Evolutionary conservation across 2,113 vertebrate genomes (phyloP).

Genomic region (Cyrtonyx montezumae): DNA sequence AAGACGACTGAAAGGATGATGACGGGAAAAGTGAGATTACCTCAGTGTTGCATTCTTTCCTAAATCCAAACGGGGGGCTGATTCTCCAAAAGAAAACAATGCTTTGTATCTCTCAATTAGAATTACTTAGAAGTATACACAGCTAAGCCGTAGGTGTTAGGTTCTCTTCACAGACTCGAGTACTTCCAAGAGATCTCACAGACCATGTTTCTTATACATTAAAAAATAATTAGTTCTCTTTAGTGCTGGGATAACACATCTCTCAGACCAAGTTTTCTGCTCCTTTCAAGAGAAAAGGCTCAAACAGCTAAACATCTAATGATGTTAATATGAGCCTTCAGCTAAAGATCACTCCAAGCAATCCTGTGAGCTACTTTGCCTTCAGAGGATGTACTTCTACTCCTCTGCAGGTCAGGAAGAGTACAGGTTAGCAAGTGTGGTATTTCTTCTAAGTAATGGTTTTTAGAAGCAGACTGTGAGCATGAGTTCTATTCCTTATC

Average conservation of each 20-base stretch:
- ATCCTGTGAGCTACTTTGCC: neutral
- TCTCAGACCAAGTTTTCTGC: neutral
- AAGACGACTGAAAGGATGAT: slow-evolving; percentile 75
- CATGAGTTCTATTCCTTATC: neutral
- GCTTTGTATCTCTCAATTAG: slow-evolving; percentile 61
- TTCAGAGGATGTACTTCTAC: neutral
- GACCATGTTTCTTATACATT: neutral
- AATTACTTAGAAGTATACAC: slow-evolving; percentile 39
- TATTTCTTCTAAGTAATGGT: neutral
- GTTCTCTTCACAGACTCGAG: slow-evolving; percentile 33
- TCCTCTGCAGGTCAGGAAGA: neutral
- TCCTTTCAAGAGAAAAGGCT: neutral
- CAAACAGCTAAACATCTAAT: neutral
- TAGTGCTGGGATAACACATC: neutral
- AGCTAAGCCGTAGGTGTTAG: slow-evolving; percentile 34
- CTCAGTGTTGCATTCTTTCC: slow-evolving; percentile 56
- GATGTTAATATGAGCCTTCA: neutral
- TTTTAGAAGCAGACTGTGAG: neutral
- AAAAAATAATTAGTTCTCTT: slow-evolving; percentile 35
- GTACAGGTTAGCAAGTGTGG: neutral
- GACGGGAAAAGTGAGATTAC: slow-evolving; percentile 71
- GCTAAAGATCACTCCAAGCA: neutral
- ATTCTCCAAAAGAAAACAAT: slow-evolving; percentile 58
- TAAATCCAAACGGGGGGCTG: slow-evolving; percentile 55
- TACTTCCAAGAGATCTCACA: slow-evolving; percentile 53